Base-by-base conservation (phyloP, 2,888 invertebrate genomes). In the Drosophila affinis region DNA sequence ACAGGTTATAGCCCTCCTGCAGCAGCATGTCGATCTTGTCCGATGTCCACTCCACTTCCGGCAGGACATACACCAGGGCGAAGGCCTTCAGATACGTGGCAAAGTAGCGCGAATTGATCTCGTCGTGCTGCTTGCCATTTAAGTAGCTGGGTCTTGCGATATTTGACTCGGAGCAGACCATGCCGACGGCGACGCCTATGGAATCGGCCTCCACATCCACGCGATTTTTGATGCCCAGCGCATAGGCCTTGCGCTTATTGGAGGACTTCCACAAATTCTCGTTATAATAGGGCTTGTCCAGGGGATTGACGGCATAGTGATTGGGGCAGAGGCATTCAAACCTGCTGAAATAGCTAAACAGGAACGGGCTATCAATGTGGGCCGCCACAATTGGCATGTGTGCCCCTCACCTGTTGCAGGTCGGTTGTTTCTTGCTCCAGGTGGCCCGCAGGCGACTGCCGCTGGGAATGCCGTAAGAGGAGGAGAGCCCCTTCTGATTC, bases 1-100 rank as follows among this genome's bases (percentile, higher is more conserved):
- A 78, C 1, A 91, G 58, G 0, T 72, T 21, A n/a, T 53, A 65
- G 72, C 90, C 91, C 49, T 91, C 90, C 3, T 69, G 45, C 3
- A 92, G 70, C 24, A 92, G 58, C 18, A 80, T 77, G 32, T 90
- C 90, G 0, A 92, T 67, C 0, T 88, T 77, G 9, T 73, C 70
- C 2, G 80, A 64, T 1, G 76, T 87, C 92, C 92, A 92, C 10
- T 89, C 86, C 17, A 69, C 79, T 60, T 90, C 91, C 0, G 91
- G 89, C 39, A 90, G 81, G 6, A 91, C 78, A 63, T 89, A 90
- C 21, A 90, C 77, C 56, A 90, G 79, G 0, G 90, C 91, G 62
- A 90, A 91, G 0, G 90, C 91, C 51, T 90, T 81, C 1, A 92
- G 64, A 64, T 81, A 87, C 0, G 78, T 87, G 1, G 88, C 83